phyloP scores from a whole-genome alignment of 1,140 invertebrate species.

The Halyomorpha halys region DNA sequence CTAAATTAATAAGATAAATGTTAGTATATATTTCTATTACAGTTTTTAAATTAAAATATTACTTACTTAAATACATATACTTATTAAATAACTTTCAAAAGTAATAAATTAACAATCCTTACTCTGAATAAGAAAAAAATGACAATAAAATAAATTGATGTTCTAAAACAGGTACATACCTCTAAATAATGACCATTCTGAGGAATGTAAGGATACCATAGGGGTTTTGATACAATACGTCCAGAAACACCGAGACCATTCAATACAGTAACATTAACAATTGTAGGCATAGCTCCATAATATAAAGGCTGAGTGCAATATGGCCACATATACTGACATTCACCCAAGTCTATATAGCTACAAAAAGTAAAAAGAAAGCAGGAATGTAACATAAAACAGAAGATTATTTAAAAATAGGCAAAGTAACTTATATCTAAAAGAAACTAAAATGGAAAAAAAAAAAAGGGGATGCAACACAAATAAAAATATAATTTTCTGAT shows the following conservation, averaged over 20 bases:
- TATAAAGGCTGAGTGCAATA: conserved; percentile 94
- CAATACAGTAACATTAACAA: conserved; percentile 84
- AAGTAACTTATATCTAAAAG: not conserved
- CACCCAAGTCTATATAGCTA: conserved; percentile 82
- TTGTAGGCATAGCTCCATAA: conserved; percentile 71
- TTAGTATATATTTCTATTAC: too few species aligned
- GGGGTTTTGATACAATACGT: conserved; percentile 52
- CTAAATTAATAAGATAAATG: too few species aligned
- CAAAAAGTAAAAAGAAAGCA: conserved; percentile 26
- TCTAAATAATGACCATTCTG: conserved; percentile 55
- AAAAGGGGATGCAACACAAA: too few species aligned
- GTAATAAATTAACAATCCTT: too few species aligned
- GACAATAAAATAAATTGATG: too few species aligned
- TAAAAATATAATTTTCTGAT: too few species aligned
- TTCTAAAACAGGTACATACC: conserved; percentile 26
- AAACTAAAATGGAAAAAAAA: too few species aligned
- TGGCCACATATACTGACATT: conserved; percentile 96
- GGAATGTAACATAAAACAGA: not conserved
- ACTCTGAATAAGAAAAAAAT: too few species aligned
- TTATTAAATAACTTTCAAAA: too few species aligned
- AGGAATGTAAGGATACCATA: conserved; percentile 78
- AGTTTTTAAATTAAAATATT: too few species aligned
- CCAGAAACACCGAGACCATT: conserved; percentile 84
- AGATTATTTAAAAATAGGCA: not conserved
- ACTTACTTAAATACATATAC: too few species aligned